Evolutionary conservation across 2,113 vertebrate species (phyloP).

Genomic region (Aldabrachelys gigantea): DNA sequence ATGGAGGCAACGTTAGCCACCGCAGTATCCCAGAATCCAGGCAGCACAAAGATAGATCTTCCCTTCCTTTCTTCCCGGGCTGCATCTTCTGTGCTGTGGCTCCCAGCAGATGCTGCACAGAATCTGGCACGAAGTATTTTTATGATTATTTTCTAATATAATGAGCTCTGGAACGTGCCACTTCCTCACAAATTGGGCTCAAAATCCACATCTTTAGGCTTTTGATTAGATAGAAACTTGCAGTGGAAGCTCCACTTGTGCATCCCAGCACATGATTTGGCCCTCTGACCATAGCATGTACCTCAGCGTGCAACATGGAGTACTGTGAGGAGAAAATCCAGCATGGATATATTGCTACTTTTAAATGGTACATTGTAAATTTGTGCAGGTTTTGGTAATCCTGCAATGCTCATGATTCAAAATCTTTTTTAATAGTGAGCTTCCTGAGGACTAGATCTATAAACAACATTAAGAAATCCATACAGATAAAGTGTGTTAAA

Average conservation of each 20-base stretch:
- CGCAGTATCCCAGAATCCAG: background rate
- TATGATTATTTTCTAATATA: background rate
- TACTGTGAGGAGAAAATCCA: background rate
- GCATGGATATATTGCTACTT: background rate
- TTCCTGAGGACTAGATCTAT: background rate
- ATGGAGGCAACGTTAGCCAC: background rate
- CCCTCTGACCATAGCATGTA: background rate
- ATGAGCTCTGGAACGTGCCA: background rate
- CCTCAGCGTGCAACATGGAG: background rate
- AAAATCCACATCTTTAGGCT: background rate
- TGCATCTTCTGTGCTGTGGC: accelerated
- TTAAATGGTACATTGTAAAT: background rate
- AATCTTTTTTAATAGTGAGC: background rate
- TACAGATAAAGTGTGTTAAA: background rate
- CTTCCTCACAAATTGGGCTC: background rate
- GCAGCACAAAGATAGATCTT: background rate
- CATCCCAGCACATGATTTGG: background rate
- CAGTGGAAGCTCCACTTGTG: background rate
- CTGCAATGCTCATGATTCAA: background rate
- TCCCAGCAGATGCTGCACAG: background rate
- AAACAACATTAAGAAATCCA: accelerated
- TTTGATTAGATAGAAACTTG: background rate
- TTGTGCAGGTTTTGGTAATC: background rate
- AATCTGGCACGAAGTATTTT: background rate
- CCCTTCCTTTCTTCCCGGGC: background rate